phyloP scores from a whole-genome alignment of 2,888 invertebrate genomes.

The Agonopterix alstromeriana region DNA sequence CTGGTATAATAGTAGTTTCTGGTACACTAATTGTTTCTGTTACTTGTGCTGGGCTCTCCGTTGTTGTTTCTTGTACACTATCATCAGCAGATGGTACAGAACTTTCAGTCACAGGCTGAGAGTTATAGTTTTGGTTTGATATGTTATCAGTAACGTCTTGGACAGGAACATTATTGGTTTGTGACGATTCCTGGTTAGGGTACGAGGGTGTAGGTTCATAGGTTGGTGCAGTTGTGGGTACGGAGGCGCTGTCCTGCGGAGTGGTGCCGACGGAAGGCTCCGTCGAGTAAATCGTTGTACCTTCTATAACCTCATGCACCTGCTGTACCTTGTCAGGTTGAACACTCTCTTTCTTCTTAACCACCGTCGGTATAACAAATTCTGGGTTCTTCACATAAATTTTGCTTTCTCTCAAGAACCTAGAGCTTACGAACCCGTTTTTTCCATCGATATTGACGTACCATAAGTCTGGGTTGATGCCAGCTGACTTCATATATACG shows the following conservation, averaged over 20 bases:
- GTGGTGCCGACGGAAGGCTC: conserved; percentile 23
- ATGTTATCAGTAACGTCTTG: background rate
- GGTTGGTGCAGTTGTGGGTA: conserved; percentile 10
- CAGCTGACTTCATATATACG: conserved; percentile 84
- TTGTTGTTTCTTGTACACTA: background rate
- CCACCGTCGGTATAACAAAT: conserved; percentile 41
- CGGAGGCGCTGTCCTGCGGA: conserved; percentile 19
- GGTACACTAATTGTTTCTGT: too few relatives aligned
- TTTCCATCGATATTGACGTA: conserved; percentile 82
- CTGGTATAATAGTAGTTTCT: too few relatives aligned
- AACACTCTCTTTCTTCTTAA: conserved; percentile 13
- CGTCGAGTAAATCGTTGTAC: conserved; percentile 77
- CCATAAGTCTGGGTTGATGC: conserved; percentile 78
- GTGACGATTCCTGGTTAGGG: background rate
- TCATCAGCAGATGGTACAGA: background rate
- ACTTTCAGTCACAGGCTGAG: background rate
- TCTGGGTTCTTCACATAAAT: conserved; percentile 53
- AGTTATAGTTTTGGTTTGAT: background rate
- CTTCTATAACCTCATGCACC: conserved; percentile 78
- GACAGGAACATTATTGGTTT: background rate
- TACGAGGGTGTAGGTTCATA: conserved; percentile 11
- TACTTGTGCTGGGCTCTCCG: background rate
- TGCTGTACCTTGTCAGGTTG: conserved; percentile 57
- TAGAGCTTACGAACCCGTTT: conserved; percentile 80
- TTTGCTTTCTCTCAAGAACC: conserved; percentile 78